Base-by-base conservation (phyloP, 2,797 vertebrate genomes). In the Acrocephalus scirpaceus region DNA sequence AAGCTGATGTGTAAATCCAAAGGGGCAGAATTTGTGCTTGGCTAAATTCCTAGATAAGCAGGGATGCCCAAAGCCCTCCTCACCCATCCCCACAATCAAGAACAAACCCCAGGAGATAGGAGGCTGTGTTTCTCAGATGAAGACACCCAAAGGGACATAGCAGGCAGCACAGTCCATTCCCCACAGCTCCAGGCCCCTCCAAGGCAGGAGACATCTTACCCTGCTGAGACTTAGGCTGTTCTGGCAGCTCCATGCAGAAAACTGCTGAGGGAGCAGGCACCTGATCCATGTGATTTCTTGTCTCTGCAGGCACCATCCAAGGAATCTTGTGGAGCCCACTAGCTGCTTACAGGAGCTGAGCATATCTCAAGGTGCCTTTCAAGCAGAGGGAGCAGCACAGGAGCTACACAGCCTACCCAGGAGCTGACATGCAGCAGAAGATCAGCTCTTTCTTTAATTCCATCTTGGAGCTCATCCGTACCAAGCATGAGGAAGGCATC, bases 401-500 rank as follows among this genome's bases (percentile, higher is more conserved):
- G 72, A n/a, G n/a, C n/a, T n/a, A n/a, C n/a, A n/a, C 67, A 71
- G 51, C 62, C 48, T 45, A 1, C 47, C 48, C 34, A 40, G 77
- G 62, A 61, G 47, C 45, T 20, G 3, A 45, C 84, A 98, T 98
- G 96, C 98, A 98, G 69, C 97, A 97, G 83, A 90, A 95, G 86
- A 93, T 99, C 88, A 93, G 92, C 89, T 96, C 98, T 27, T 99
- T 99, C 96, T 98, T 99, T 88, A 96, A 74, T 36, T 97, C 98
- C 36, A 80, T 99, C 62, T 99, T 99, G 99, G 98, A 93, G 44
- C 97, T 98, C 12, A 96, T 98, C n/a, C 92, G 92, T 36, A 95
- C 92, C 74, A 99, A 99, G 97, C 99, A 99, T 29, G 96, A 98
- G 44, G 98, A 99, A 91, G 98, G 99, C 2, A 13, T 98, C 80